Evolutionary conservation across 2,113 vertebrate genomes (phyloP).

Genomic region (Entomyzon cyanotis): DNA sequence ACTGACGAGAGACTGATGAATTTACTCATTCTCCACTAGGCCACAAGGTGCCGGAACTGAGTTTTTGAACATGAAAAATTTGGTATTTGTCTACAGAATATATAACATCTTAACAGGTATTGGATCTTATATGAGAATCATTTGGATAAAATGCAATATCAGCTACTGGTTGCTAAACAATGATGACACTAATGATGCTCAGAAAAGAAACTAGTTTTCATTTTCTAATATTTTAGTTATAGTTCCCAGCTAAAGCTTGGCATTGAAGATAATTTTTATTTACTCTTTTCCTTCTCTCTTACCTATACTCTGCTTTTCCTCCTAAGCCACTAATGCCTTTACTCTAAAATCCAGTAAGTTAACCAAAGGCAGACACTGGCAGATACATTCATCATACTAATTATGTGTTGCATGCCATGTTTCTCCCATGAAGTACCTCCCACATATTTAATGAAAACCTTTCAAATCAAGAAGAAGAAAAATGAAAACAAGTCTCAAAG

Average conservation of each 20-base stretch:
- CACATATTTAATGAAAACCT: constrained; percentile 61
- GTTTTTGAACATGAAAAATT: background rate
- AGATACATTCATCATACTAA: constrained; percentile 44
- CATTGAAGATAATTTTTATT: background rate
- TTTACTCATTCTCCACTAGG: background rate
- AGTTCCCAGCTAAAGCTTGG: background rate
- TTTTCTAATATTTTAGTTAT: background rate
- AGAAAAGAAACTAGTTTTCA: background rate
- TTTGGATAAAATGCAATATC: rapidly evolving
- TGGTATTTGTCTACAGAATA: background rate
- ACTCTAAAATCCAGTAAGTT: background rate
- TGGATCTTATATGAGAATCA: background rate
- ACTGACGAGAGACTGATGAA: background rate
- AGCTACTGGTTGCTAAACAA: background rate
- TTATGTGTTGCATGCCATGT: constrained; percentile 37
- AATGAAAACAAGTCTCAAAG: constrained; percentile 47
- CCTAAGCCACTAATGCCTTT: background rate
- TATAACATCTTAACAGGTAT: background rate
- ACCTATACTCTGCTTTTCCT: background rate
- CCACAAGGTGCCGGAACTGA: background rate
- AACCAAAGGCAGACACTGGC: background rate
- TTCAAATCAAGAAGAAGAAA: constrained; percentile 50
- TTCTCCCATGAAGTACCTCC: constrained; percentile 41
- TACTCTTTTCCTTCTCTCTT: background rate
- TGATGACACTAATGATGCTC: background rate